Conservation (phyloP, 2,797 vertebrate genomes). For the Acipenser transmontanus region DNA sequence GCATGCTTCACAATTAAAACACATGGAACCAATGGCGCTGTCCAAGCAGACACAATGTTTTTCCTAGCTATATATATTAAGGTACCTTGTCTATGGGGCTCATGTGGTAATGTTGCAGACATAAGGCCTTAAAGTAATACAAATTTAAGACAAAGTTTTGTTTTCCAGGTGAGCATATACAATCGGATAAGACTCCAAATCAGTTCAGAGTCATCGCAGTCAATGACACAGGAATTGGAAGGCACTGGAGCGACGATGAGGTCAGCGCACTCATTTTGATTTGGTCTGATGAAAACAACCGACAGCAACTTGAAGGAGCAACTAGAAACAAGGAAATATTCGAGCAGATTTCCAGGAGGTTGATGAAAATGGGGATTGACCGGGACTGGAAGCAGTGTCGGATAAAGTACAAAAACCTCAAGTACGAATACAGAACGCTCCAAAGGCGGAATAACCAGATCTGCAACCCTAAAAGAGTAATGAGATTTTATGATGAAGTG, state of each 20-base stretch:
- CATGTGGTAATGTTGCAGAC: too few species aligned
- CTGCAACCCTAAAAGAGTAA: conserved; percentile 61
- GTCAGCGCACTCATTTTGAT: conserved; percentile 71
- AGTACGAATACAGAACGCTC: conserved; percentile 79
- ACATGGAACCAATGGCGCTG: too few species aligned
- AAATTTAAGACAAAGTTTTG: too few species aligned
- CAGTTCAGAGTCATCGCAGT: conserved; percentile 70
- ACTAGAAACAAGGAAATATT: conserved; percentile 83
- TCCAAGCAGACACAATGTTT: too few species aligned
- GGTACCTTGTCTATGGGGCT: too few species aligned
- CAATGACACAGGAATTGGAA: conserved; percentile 60
- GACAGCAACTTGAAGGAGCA: conserved; percentile 74
- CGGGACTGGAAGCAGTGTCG: conserved; percentile 83
- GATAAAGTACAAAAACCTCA: conserved; percentile 84
- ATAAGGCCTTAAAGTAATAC: too few species aligned
- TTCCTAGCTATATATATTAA: too few species aligned
- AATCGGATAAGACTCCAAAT: conserved; percentile 51
- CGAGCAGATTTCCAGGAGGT: conserved; percentile 72
- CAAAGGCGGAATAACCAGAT: conserved; percentile 69
- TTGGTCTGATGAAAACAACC: conserved; percentile 74
- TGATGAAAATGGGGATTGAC: conserved; percentile 73
- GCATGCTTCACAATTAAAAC: too few species aligned
- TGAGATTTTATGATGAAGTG: conserved; percentile 79
- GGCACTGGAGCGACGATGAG: conserved; percentile 82
- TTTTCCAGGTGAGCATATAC: conserved; percentile 38